Conservation (phyloP, 2,888 invertebrate genomes). For the Agrochola lota region DNA sequence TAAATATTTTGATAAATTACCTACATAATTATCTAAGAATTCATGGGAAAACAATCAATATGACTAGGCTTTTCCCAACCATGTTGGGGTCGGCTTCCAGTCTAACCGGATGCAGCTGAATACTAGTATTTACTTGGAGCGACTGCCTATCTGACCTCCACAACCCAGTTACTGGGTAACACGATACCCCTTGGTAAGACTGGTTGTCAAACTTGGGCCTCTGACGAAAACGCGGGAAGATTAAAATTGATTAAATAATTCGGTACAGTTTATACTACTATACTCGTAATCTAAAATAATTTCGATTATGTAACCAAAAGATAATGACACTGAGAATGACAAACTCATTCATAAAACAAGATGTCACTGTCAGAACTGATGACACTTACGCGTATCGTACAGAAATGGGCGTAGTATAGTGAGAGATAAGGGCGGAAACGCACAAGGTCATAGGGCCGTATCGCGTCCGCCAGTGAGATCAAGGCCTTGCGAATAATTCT, state of each 20-base stretch:
- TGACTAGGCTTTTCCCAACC: too few relatives aligned
- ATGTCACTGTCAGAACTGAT: constrained; percentile 33
- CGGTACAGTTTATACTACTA: neutral
- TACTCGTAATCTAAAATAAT: neutral
- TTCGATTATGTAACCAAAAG: neutral
- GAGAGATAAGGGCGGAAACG: constrained; percentile 74
- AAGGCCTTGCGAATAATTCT: constrained; percentile 62
- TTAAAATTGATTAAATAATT: neutral
- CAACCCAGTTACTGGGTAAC: neutral
- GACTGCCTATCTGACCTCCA: neutral
- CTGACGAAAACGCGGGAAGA: neutral
- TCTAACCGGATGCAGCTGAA: neutral
- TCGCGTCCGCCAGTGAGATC: constrained; percentile 61
- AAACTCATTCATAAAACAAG: constrained; percentile 35
- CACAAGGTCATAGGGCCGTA: constrained; percentile 67
- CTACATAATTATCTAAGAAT: neutral
- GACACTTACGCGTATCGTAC: constrained; percentile 40
- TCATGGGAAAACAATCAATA: neutral
- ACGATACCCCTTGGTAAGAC: neutral
- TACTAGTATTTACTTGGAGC: neutral
- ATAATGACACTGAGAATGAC: neutral
- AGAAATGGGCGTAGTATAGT: constrained; percentile 42
- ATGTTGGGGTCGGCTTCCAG: neutral
- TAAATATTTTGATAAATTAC: neutral
- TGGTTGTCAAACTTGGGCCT: neutral